Evolutionary conservation across 2,888 invertebrate genomes (phyloP), one percentile per base, ranked within the genome.

Genomic region (Leucoma salicis): DNA sequence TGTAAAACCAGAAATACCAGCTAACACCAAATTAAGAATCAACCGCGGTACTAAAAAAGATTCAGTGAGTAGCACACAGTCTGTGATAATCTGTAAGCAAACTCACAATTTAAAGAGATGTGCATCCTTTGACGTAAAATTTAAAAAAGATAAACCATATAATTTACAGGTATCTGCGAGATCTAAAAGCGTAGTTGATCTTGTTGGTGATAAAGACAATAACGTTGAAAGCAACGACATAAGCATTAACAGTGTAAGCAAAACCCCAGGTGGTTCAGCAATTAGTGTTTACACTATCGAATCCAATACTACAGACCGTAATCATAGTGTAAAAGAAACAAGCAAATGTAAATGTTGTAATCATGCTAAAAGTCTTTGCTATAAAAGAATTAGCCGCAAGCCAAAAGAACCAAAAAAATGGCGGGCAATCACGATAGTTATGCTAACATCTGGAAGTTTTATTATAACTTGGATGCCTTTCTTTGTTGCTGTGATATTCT

Each of bases 381-480:
- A 51, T 2, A 15, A 61, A 14, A 46, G 49, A 10, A 11, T 44
- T 10, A 53, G 52, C 24, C 50, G 58, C 2, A 81, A 71, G 51
- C 38, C 61, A 10, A 81, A 74, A 49, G 82, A 81, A 34, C 80
- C 85, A 0, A 85, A 82, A 29, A 92, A 92, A 70, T 92, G 91
- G 89, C 91, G 92, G 56, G 93, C 93, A 0, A 89, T 93, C 4
- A 91, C 91, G 56, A 89, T 93, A 12, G 93, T 93, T 0, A 67
- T 92, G 63, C 83, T 93, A 7, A 93, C 93, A 11, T 90, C 92
- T 1, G 90, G 91, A 1, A 91, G 92, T 58, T 92, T 93, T 57
- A 71, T 93, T 49, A 59, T 91, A 4, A 92, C 93, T 0, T 93
- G 93, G 93, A 75, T 90, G 50, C 93, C 93, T 0, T 93, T 91